phyloP scores from a whole-genome alignment of 2,113 vertebrate genomes.

The Thymallus thymallus region DNA sequence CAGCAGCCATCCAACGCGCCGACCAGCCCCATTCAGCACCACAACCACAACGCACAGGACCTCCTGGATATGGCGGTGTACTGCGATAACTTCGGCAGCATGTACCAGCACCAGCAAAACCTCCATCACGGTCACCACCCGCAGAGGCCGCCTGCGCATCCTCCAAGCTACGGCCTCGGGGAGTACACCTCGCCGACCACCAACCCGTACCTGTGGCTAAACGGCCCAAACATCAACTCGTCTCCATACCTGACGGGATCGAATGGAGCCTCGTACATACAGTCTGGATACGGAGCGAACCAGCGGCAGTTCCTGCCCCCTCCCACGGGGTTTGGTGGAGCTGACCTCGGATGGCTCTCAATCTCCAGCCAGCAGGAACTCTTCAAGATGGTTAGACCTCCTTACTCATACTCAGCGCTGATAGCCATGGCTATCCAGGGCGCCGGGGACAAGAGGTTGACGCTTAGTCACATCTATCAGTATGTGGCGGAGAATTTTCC shows the following conservation, averaged over 20 bases:
- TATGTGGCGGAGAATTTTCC: slow-evolving; percentile 88
- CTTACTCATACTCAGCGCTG: slow-evolving; percentile 90
- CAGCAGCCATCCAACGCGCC: slow-evolving; percentile 73
- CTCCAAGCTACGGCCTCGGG: slow-evolving; percentile 54
- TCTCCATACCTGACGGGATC: slow-evolving; percentile 66
- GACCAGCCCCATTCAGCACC: slow-evolving; percentile 57
- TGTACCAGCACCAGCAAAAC: slow-evolving; percentile 73
- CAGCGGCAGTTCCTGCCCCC: slow-evolving; percentile 73
- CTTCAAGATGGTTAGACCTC: slow-evolving; percentile 82
- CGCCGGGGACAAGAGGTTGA: slow-evolving; percentile 79
- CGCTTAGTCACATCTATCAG: slow-evolving; percentile 90
- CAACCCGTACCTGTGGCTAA: slow-evolving; percentile 79
- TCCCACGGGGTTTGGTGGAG: slow-evolving; percentile 62
- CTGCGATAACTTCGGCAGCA: slow-evolving; percentile 72
- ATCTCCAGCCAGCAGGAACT: slow-evolving; percentile 79
- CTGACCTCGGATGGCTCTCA: slow-evolving; percentile 77
- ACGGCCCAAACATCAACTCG: slow-evolving; percentile 68
- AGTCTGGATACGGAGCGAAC: slow-evolving; percentile 67
- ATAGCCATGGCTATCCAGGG: slow-evolving; percentile 93
- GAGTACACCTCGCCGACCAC: slow-evolving; percentile 64
- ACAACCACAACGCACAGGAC: slow-evolving; percentile 69
- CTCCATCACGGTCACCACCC: slow-evolving; percentile 60
- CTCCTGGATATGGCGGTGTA: slow-evolving; percentile 74
- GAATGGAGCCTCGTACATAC: slow-evolving; percentile 64
- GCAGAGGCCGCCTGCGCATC: slow-evolving; percentile 53